Conservation (phyloP, 1,140 invertebrate species). For the Drosophila parvula region DNA sequence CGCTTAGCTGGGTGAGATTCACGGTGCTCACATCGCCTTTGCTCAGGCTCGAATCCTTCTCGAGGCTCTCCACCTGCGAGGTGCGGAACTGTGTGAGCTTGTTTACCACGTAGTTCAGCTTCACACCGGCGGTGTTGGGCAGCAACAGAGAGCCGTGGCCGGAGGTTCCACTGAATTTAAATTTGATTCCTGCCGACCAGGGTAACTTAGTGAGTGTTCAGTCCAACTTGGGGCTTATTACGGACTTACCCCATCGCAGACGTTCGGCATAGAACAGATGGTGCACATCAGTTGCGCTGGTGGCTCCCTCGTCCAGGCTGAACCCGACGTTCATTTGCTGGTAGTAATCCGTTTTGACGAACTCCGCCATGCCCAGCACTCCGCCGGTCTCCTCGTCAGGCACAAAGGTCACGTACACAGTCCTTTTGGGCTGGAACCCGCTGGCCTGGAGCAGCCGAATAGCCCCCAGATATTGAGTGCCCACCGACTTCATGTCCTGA, state of each 20-base stretch:
- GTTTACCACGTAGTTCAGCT: constrained; percentile 90
- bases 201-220: constrained; percentile 6
- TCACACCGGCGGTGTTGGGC: constrained; percentile 92
- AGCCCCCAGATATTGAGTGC: constrained; percentile 85
- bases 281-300: constrained; percentile 87
- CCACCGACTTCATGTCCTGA: constrained; percentile 86
- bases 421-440: constrained; percentile 87
- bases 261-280: constrained; percentile 91
- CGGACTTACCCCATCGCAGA: constrained; percentile 87
- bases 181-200: constrained; percentile 35
- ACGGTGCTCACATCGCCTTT: constrained; percentile 94
- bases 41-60: constrained; percentile 86
- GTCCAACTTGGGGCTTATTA: neutral
- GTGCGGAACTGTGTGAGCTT: constrained; percentile 90
- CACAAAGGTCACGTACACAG: constrained; percentile 91
- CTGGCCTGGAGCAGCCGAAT: constrained; percentile 86
- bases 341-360: constrained; percentile 91
- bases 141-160: constrained; percentile 95
- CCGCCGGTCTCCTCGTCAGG: constrained; percentile 97
- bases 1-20: constrained; percentile 94
- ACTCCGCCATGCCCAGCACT: constrained; percentile 91
- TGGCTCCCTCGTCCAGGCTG: constrained; percentile 93
- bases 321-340: constrained; percentile 94
- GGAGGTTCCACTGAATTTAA: constrained; percentile 87
- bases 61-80: constrained; percentile 87